Base-by-base conservation (phyloP, 2,888 invertebrate species). In the Ligdia adustata region DNA sequence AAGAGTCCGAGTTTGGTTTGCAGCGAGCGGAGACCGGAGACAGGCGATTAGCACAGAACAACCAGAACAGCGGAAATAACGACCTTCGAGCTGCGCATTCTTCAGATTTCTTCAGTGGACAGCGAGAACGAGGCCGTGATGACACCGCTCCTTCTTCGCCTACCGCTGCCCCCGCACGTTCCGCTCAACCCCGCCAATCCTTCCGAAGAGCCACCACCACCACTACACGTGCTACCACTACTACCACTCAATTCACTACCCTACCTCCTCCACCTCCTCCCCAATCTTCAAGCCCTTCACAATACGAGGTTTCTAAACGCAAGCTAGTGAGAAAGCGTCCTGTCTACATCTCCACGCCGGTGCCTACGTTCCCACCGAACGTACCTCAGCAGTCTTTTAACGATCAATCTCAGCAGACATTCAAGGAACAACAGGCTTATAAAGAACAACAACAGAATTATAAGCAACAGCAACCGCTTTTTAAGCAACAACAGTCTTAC, bases 81-180 rank as follows among this genome's bases (percentile, higher is more conserved):
- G 94, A 94, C 64, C 93, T 94, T 47, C 93, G 93, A 60, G 92
- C 93, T 28, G 94, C 94, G 13, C 94, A 94, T 72, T 94, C 94
- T 47, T 94, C 95, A 1, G 94, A 95, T 78, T 95, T 95, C 86
- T 95, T 94, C 80, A 93, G 94, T 46, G 89, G 89, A 1, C 87
- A 83, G 56, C 82, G 86, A 9, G 89, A 90, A 34, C 82, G 85
- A 18, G 90, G 88, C 29, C 86, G 82, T 1, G 90, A 90, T 38
- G 90, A 89, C n/a, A 32, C 77, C 2, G 52, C 62, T 3, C 58
- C 57, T 60, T 15, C 63, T 52, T 22, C 63, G 22, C 14, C 58
- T 4, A 34, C 72, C 3, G 52, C 71, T 4, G 53, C 79, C 58
- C 48, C 69, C 61, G 75, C 66, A 57, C 81, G 62, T 59, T 61